Evolutionary conservation across 2,888 invertebrate species (phyloP).

Genomic region (Drosophila subsilvestris): DNA sequence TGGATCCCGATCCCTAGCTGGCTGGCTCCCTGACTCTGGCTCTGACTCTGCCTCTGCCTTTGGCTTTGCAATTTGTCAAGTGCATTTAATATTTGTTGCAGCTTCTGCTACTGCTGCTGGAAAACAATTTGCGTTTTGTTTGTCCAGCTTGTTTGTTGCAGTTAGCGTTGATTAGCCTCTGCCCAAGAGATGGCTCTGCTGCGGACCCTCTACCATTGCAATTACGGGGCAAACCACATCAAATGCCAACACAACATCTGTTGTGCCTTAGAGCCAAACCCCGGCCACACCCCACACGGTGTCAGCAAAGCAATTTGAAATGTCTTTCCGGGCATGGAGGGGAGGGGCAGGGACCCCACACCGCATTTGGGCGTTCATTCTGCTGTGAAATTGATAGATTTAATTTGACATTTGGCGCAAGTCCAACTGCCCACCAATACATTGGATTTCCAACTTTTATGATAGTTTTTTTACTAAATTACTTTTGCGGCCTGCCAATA

Average conservation of each 20-base stretch:
- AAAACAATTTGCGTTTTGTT: constrained; percentile 79
- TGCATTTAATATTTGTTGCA: constrained; percentile 70
- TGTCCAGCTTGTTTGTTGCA: constrained; percentile 80
- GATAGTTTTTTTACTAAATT: constrained; percentile 57
- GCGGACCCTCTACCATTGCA: constrained; percentile 50
- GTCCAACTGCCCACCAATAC: constrained; percentile 19
- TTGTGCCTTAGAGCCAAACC: constrained; percentile 29
- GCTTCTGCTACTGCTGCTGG: constrained; percentile 23
- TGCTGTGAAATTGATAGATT: constrained; percentile 68
- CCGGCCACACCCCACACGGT: constrained; percentile 65
- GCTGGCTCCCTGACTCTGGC: neutral
- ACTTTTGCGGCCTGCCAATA: constrained; percentile 68
- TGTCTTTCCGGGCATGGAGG: constrained; percentile 54
- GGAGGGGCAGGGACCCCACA: constrained; percentile 58
- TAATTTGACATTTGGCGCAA: constrained; percentile 66
- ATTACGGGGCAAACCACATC: constrained; percentile 55
- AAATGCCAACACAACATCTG: constrained; percentile 36
- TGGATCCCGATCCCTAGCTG: constrained; percentile 1
- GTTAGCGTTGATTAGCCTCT: constrained; percentile 78
- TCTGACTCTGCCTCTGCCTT: constrained; percentile 38
- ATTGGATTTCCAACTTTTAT: constrained; percentile 17
- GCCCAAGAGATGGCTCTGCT: constrained; percentile 29
- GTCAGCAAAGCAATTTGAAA: constrained; percentile 78
- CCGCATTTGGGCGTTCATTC: constrained; percentile 66
- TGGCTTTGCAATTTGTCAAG: constrained; percentile 73